A percentile compares a stretch with the other conserved stretches of the same genome.
Evolutionary conservation across 2,113 vertebrate species (phyloP).

Genomic region (Mugil cephalus): DNA sequence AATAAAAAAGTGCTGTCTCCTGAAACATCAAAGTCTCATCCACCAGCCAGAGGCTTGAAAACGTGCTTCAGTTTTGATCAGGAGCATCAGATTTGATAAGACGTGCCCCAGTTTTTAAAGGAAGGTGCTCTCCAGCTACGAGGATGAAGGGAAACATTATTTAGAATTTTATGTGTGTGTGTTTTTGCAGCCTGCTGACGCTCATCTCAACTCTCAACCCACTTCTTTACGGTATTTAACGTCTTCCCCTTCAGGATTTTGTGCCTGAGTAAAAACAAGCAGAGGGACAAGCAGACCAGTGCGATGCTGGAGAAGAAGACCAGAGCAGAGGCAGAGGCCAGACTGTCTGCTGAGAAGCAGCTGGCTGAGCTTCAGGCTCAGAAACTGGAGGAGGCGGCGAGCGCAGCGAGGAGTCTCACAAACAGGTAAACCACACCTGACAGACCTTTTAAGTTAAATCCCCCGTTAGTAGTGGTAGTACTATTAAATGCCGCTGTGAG

Average conservation of each 20-base stretch:
- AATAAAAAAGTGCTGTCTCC: background rate
- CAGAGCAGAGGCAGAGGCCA: conserved; percentile 82
- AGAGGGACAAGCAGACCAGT: conserved; percentile 86
- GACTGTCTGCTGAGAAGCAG: conserved; percentile 81
- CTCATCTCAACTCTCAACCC: background rate
- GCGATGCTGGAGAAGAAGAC: conserved; percentile 85
- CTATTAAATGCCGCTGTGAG: conserved; percentile 11
- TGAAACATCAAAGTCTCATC: conserved; percentile 31
- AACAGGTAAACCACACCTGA: conserved; percentile 72
- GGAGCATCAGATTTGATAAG: conserved; percentile 27
- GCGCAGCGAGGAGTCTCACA: conserved; percentile 74
- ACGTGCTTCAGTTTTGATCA: conserved; percentile 14
- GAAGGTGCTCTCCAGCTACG: conserved; percentile 10
- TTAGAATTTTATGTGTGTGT: background rate
- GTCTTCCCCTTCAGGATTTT: conserved; percentile 75
- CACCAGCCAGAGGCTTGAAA: conserved; percentile 23
- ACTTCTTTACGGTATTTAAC: background rate
- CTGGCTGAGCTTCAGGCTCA: conserved; percentile 80
- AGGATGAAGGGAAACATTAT: conserved; percentile 3
- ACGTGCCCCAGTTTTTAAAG: conserved; percentile 44
- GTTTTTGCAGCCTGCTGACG: conserved; percentile 1
- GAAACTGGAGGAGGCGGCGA: conserved; percentile 83
- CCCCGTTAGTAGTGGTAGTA: background rate
- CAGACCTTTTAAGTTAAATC: background rate
- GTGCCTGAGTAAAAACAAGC: conserved; percentile 85